Base-by-base conservation (phyloP, 2,888 invertebrate genomes). In the Papilio protenor region DNA sequence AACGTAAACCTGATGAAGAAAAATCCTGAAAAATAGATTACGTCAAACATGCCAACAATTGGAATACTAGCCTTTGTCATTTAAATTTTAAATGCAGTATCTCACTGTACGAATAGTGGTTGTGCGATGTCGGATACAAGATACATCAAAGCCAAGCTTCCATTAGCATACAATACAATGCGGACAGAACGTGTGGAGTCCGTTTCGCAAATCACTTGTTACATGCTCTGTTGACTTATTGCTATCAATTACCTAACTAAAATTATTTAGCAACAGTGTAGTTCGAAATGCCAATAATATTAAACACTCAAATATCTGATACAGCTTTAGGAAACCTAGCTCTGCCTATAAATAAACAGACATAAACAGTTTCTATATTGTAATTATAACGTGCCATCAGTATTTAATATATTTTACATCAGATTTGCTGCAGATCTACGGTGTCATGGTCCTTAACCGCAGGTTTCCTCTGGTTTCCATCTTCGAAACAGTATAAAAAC, bases 141-240 rank as follows among this genome's bases (percentile, higher is more conserved):
- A 55, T 73, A 72, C 61, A 78, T 77, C 70, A 74, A 79, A 80
- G 77, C 33, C 73, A 74, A 77, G 47, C 77, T 70, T 57, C 18
- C n/a, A 80, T 79, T 79, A 76, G 76, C 80, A 80, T 77, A 80
- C 80, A 80, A 80, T 79, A 71, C 71, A 71, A 40, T 45, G 69
- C 57, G 21, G 55, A 55, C 66, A 64, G 75, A 78, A 76, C 52
- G 57, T 73, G 70, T 55, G 59, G 78, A 70, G 75, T 77, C 66
- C 49, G 47, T 80, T 78, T 78, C 76, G 70, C 77, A 77, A 77
- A 73, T 75, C 64, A 75, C 49, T 52, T 52, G 72, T 75, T 71
- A 59, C 69, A 77, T 57, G 14, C 61, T 33, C 40, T n/a, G 55
- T 74, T 81, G 73, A 81, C 80, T 81, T 77, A 82, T 82, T 79